These are phyloP conservation scores for Apantesis nais DNA, from an alignment of 2,888 invertebrate genomes.

Conservation along the genomic window DNA sequence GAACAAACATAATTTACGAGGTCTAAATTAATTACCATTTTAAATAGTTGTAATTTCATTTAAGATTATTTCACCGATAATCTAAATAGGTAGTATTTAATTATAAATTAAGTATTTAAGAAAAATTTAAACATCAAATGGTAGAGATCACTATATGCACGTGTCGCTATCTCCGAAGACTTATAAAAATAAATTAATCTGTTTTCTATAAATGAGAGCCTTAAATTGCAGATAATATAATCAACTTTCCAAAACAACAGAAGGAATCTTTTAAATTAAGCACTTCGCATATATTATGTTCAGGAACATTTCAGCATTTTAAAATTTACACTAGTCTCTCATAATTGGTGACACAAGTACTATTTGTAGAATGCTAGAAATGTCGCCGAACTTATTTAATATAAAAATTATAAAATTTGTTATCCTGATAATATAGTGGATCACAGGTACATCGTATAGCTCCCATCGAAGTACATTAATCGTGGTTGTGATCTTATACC, in stretches of 20 bases:
- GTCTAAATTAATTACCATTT: neutral
- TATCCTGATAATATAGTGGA: conserved; percentile 45
- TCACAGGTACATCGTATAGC: conserved; percentile 53
- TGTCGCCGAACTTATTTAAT: conserved; percentile 31
- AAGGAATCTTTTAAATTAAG: conserved; percentile 41
- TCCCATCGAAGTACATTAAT: conserved; percentile 38
- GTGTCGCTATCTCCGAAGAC: conserved; percentile 37
- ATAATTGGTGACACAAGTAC: too few species aligned
- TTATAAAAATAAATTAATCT: conserved; percentile 48
- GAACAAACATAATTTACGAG: neutral
- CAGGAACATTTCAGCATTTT: conserved; percentile 43
- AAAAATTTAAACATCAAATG: neutral
- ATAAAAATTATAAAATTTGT: conserved; percentile 26
- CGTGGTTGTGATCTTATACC: conserved; percentile 40
- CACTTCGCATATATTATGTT: conserved; percentile 38
- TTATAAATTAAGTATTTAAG: neutral
- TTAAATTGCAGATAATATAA: conserved; percentile 56
- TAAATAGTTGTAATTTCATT: neutral
- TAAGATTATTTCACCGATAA: neutral
- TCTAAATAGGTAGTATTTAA: neutral
- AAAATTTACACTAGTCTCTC: too few species aligned
- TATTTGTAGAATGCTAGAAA: conserved; percentile 47
- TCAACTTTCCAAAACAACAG: conserved; percentile 42
- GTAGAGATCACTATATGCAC: conserved; percentile 7
- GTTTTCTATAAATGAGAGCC: conserved; percentile 62